A percentile compares a stretch with the other conserved stretches of the same genome.
Evolutionary conservation across 2,797 vertebrate genomes (phyloP).

Genomic region (Sylvilagus floridanus): DNA sequence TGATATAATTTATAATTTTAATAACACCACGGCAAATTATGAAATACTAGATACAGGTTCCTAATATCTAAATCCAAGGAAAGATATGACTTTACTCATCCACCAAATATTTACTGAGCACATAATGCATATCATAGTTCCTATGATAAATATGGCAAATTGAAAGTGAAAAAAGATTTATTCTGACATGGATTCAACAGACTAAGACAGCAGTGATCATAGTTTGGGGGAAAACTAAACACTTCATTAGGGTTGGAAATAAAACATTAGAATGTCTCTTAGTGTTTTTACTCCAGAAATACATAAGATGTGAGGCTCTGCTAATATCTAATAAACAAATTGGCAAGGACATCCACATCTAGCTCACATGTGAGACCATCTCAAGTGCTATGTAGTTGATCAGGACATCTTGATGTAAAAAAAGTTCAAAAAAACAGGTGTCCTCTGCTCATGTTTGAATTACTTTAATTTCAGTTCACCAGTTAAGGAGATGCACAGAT

Average conservation of each 20-base stretch:
- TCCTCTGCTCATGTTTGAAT: conserved; percentile 35
- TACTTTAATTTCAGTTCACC: conserved; percentile 26
- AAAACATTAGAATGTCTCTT: not conserved
- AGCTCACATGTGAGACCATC: not conserved
- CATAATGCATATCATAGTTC: not conserved
- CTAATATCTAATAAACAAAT: not conserved
- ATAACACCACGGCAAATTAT: not conserved
- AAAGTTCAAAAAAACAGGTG: not conserved
- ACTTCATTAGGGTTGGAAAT: not conserved
- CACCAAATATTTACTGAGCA: not conserved
- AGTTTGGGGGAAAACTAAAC: not conserved
- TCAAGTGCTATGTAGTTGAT: not conserved
- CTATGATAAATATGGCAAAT: not conserved
- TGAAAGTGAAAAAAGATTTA: not conserved
- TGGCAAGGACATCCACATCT: not conserved
- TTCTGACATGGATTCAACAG: not conserved
- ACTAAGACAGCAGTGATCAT: not conserved
- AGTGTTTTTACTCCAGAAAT: not conserved
- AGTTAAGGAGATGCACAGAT: conserved; percentile 54
- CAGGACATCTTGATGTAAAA: not conserved
- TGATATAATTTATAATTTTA: no score
- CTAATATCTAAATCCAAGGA: conserved; percentile 10
- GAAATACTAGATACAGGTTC: not conserved
- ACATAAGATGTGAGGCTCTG: not conserved
- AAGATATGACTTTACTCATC: not conserved